A percentile compares a stretch with the other conserved stretches of the same genome.
Conservation (phyloP, 1,140 invertebrate genomes). For the Paracyclopina nana region DNA sequence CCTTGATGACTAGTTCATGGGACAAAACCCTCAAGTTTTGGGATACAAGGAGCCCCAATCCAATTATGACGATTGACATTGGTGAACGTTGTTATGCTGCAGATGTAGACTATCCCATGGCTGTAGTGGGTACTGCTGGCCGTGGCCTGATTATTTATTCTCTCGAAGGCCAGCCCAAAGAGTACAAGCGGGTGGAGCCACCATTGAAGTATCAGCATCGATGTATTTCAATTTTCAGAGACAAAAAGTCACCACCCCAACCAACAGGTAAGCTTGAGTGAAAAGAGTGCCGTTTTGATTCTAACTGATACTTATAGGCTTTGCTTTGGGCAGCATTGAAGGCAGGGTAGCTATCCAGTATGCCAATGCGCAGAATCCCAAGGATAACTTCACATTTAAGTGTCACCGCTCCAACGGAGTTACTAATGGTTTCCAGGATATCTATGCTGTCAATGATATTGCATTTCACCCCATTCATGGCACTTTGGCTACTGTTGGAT, state of each 20-base stretch:
- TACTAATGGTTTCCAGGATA: slow-evolving; percentile 45
- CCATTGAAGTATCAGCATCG: slow-evolving; percentile 87
- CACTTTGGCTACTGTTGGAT: slow-evolving; percentile 89
- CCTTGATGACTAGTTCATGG: slow-evolving; percentile 97
- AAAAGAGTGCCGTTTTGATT: too few relatives aligned
- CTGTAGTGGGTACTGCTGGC: slow-evolving; percentile 81
- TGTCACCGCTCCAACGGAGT: slow-evolving; percentile 85
- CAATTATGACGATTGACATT: slow-evolving; percentile 69
- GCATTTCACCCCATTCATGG: slow-evolving; percentile 93
- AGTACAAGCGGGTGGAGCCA: slow-evolving; percentile 83
- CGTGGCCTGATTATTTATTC: slow-evolving; percentile 81
- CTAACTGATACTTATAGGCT: too few relatives aligned
- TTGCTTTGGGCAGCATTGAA: slow-evolving; percentile 85
- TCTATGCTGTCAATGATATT: slow-evolving; percentile 53
- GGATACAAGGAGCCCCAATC: slow-evolving; percentile 74
- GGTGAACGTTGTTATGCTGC: slow-evolving; percentile 91
- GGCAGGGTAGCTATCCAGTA: slow-evolving; percentile 92
- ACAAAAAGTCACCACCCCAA: slow-evolving; percentile 51
- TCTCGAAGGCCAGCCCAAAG: slow-evolving; percentile 73
- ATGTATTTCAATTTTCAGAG: slow-evolving; percentile 80
- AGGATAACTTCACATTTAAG: slow-evolving; percentile 99
- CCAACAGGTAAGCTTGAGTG: slow-evolving; percentile 28
- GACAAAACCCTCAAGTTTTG: slow-evolving; percentile 98
- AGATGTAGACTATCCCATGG: slow-evolving; percentile 95
- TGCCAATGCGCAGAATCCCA: slow-evolving; percentile 72